Evolutionary conservation across 2,888 invertebrate species (phyloP).

Genomic region (Lithosia quadra): DNA sequence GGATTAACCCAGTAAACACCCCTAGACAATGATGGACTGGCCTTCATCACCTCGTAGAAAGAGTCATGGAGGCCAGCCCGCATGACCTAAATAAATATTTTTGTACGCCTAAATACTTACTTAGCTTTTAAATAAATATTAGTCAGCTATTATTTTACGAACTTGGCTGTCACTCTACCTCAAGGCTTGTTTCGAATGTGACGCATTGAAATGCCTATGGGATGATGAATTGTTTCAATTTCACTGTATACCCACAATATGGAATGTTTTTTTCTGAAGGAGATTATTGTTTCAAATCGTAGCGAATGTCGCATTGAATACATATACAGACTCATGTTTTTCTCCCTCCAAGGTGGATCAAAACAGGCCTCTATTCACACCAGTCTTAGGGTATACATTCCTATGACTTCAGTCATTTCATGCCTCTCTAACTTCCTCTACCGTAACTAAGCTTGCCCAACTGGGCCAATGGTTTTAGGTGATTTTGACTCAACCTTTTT

Average conservation of each 20-base stretch:
- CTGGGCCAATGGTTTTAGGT: background rate
- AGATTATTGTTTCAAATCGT: background rate
- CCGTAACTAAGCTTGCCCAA: background rate
- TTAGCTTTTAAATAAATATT: background rate
- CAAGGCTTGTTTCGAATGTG: background rate
- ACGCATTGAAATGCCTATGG: background rate
- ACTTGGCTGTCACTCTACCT: background rate
- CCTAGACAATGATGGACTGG: background rate
- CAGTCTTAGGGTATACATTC: too few relatives aligned
- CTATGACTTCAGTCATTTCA: background rate
- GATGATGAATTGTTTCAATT: conserved; percentile 15
- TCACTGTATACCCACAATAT: background rate
- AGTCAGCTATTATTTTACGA: background rate
- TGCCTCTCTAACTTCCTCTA: background rate
- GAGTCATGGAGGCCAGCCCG: background rate
- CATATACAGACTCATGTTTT: background rate
- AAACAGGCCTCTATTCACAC: background rate
- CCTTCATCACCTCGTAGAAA: background rate
- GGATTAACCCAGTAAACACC: background rate
- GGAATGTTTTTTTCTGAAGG: background rate
- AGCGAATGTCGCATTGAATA: background rate
- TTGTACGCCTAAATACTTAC: background rate
- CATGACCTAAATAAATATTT: background rate
- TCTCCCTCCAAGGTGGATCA: background rate
- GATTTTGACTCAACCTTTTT: background rate